Conservation (phyloP, 2,113 vertebrate species). For the Catagonus wagneri region DNA sequence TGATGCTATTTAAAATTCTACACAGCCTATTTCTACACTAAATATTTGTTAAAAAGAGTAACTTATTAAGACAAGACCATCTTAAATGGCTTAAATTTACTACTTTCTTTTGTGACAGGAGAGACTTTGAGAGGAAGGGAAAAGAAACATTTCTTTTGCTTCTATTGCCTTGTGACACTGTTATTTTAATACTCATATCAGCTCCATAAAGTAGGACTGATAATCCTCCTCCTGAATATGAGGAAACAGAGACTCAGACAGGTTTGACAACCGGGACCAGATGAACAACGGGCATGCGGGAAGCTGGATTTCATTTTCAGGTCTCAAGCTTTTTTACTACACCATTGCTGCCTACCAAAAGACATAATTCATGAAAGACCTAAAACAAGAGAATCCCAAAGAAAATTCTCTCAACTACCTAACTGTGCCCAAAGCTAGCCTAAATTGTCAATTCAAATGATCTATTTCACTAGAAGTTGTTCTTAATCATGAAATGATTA, state of each 20-base stretch:
- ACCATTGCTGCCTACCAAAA: neutral
- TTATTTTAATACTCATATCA: neutral
- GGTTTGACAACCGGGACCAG: neutral
- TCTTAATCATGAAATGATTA: neutral
- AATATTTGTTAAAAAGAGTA: slow-evolving; percentile 20
- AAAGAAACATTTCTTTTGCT: neutral
- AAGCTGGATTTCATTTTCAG: neutral
- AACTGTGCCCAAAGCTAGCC: neutral
- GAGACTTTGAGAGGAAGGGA: neutral
- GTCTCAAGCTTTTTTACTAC: neutral
- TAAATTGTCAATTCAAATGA: neutral
- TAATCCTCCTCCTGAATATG: neutral
- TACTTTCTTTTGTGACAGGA: neutral
- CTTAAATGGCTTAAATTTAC: neutral
- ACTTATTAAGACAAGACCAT: neutral
- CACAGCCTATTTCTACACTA: neutral
- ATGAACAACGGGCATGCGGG: neutral
- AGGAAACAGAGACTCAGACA: neutral
- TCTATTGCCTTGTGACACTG: neutral
- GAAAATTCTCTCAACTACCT: neutral
- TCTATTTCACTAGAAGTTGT: neutral
- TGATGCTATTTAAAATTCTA: neutral
- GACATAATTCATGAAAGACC: neutral
- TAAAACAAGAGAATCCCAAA: neutral
- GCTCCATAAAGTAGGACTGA: neutral